Evolutionary conservation across 2,113 vertebrate genomes (phyloP), one percentile per base, ranked within the genome.

Genomic region (Cyanistes caeruleus): DNA sequence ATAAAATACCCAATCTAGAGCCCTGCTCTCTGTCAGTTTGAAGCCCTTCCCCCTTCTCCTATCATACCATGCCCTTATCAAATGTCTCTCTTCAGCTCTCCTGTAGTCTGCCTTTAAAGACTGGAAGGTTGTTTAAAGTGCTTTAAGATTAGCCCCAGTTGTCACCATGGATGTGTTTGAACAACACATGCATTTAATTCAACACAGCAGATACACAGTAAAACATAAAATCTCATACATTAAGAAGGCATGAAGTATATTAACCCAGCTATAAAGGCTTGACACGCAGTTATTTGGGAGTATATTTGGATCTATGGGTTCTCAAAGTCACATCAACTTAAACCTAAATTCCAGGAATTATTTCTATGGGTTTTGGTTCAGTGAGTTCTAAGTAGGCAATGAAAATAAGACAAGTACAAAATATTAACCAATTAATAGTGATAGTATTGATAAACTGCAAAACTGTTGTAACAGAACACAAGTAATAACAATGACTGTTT

Each of bases 361-460:
- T 87, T 90, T 91, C 59, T 81, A 27, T 77, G 87, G 52, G 83
- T 39, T 93, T 92, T 93, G 89, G 89, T 70, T 94, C 81, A 64
- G 87, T 78, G 86, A 67, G 75, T 98, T 97, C 97, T 97, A 97
- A 96, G 93, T 51, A 91, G 93, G 82, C 84, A 90, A 92, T 97
- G 95, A 95, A 97, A 97, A 92, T 89, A 87, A 95, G 89, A 86
- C 91, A 94, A 83, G 87, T 90, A 86, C 68, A 89, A 96, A 90
- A 94, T 94, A 96, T 89, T 91, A 96, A 55, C 56, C 58, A 77
- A 18, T 56, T 49, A 81, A 39, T 17, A 67, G 81, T n/a, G 46
- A 62, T 56, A 63, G 63, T 87, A 67, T 96, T 60, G 7, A 91
- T 84, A 89, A 82, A 48, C 41, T 53, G 87, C 93, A 83, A 69